Evolutionary conservation across 1,140 invertebrate genomes (phyloP), one percentile per base, ranked within the genome.

Genomic region (Drosophila triauraria): DNA sequence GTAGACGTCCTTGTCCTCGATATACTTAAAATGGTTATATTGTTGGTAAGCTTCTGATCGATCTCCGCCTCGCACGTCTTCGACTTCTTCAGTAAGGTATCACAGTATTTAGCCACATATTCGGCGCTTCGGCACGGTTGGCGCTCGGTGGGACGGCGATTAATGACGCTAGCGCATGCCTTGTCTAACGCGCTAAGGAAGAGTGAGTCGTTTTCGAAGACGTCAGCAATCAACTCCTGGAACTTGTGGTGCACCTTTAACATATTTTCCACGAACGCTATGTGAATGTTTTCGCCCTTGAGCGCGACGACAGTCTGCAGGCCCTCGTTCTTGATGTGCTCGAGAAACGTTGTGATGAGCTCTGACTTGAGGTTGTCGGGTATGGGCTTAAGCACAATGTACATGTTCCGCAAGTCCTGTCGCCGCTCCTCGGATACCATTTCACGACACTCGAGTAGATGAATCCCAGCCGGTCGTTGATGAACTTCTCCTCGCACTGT

Each of bases 1-100:
- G 93, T 99, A 99, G 9, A 99, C 96, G 94, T 99, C 98, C 93
- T 99, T 99, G 93, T 99, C 99, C 93, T 99, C 98, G n/a, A 99
- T 97, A 91, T 99, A 99, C 91, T 99, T 99, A 93, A 99, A 54
- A 99, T 98, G 13, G 96, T 98, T 77, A 99, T 99, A 57, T 91
- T 93, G 58, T 92, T 93, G 38, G 91, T 92, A 10, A 93, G 76
- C 78, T 93, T 92, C 69, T 93, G 91, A 93, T 99, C 98, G 40
- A 94, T 94, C 90, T 99, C 98, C 6, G 95, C 96, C 27, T 97
- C 95, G 46, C 96, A 96, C 93, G 97, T 98, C 12, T 97, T 96
- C 23, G 97, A 98, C 93, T 99, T 99, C 91, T 98, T 98, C 60
- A 99, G 93, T 57, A 99, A 93, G n/a, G 95, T 96, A 95, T 99